Evolutionary conservation across 2,113 vertebrate genomes (phyloP).

Genomic region (Bagarius yarrelli): DNA sequence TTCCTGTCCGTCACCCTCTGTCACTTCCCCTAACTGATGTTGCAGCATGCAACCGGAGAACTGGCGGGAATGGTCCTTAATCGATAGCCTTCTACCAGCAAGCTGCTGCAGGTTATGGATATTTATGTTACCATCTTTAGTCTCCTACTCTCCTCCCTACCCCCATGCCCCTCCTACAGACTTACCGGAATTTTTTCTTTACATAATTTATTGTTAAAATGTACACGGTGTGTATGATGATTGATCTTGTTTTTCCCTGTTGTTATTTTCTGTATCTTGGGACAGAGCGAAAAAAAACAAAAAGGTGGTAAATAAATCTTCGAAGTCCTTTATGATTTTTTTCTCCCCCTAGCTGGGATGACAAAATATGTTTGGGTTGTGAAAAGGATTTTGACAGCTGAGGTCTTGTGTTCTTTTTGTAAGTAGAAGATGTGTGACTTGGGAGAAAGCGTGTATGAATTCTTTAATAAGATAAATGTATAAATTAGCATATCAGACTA

Average conservation of each 20-base stretch:
- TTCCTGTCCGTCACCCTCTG: slow-evolving; percentile 25
- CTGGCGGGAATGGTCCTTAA: slow-evolving; percentile 55
- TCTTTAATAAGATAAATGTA: slow-evolving; percentile 25
- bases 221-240: slow-evolving; percentile 2
- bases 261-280: neutral
- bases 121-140: slow-evolving; percentile 26
- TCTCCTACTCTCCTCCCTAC: neutral
- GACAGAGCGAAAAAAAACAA: neutral
- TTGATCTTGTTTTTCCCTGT: slow-evolving; percentile 4
- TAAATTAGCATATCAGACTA: slow-evolving; percentile 35
- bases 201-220: slow-evolving; percentile 28
- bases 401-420: neutral
- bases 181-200: slow-evolving; percentile 51
- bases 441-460: slow-evolving; percentile 9
- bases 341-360: neutral
- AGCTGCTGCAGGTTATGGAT: slow-evolving; percentile 42
- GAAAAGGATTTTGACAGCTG: neutral
- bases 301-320: neutral
- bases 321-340: neutral
- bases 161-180: neutral
- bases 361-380: neutral
- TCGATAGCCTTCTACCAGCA: slow-evolving; percentile 52
- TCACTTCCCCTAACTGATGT: slow-evolving; percentile 51
- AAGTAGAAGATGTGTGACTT: neutral
- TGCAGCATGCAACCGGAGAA: slow-evolving; percentile 63